Evolutionary conservation across 2,797 vertebrate genomes (phyloP).

Genomic region (Catharus ustulatus): DNA sequence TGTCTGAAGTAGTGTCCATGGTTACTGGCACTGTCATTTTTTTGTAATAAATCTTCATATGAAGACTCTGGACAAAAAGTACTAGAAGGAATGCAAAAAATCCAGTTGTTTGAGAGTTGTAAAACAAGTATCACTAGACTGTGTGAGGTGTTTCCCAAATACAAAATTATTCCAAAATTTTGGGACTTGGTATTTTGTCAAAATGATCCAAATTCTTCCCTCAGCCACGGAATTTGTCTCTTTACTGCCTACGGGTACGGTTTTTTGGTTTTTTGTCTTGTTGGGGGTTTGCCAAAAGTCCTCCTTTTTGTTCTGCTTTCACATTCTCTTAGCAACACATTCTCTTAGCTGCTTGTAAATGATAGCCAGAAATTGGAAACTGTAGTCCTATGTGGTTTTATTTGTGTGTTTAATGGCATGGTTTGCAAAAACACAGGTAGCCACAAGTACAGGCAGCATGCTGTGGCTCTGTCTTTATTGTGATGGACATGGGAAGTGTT

Average conservation of each 20-base stretch:
- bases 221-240: not conserved
- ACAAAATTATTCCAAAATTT: not conserved
- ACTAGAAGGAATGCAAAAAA: not conserved
- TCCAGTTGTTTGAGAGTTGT: not conserved
- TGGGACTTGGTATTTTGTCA: not conserved
- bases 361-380: slow-evolving; percentile 18
- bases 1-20: not conserved
- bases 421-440: not conserved
- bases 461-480: not conserved
- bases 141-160: not conserved
- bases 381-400: not conserved
- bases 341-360: slow-evolving; percentile 1
- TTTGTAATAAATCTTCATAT: not conserved
- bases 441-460: not conserved
- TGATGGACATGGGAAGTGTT: not conserved
- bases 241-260: not conserved
- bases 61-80: not conserved
- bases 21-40: not conserved
- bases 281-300: slow-evolving; percentile 42
- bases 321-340: slow-evolving; percentile 52
- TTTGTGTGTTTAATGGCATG: not conserved
- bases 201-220: not conserved
- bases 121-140: not conserved
- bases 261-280: not conserved
- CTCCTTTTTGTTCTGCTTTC: slow-evolving; percentile 45